Conservation (phyloP, 2,113 vertebrate species). For the Epinephelus fuscoguttatus region DNA sequence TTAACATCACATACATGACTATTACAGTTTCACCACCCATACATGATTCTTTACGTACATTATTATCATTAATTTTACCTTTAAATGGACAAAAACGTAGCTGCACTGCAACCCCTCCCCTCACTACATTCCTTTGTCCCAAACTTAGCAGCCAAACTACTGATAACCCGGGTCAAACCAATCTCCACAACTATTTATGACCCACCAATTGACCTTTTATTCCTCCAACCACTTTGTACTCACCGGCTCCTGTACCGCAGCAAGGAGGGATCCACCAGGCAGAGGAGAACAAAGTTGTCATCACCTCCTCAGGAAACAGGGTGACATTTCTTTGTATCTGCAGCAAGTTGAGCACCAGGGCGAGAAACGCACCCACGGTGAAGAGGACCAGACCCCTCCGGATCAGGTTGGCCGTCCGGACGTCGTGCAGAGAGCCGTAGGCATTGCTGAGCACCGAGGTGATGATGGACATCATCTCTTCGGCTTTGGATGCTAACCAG, state of each 20-base stretch:
- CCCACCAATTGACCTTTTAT: not conserved
- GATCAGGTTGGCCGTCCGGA: slow-evolving; percentile 88
- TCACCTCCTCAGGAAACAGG: slow-evolving; percentile 94
- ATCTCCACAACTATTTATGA: not conserved
- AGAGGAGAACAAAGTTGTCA: slow-evolving; percentile 93
- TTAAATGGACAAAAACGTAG: not conserved
- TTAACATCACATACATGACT: too few relatives aligned
- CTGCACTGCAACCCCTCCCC: slow-evolving; percentile 24
- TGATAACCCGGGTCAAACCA: not conserved
- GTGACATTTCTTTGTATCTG: slow-evolving; percentile 95
- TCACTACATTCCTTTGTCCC: slow-evolving; percentile 53
- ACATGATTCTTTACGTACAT: not conserved
- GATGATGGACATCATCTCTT: slow-evolving; percentile 87
- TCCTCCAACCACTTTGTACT: slow-evolving; percentile 58
- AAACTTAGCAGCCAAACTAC: slow-evolving; percentile 36
- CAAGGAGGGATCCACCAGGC: slow-evolving; percentile 99
- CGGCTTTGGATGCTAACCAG: slow-evolving; percentile 84
- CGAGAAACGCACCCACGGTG: slow-evolving; percentile 92
- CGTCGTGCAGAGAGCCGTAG: slow-evolving; percentile 80
- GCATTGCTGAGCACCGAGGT: slow-evolving; percentile 81
- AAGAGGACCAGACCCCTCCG: slow-evolving; percentile 95
- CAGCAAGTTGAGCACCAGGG: slow-evolving; percentile 96
- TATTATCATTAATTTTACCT: not conserved
- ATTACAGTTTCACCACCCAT: not conserved
- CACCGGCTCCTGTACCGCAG: slow-evolving; percentile 96